Conservation (phyloP, 2,888 invertebrate species). For the Lochmaea capreae region DNA sequence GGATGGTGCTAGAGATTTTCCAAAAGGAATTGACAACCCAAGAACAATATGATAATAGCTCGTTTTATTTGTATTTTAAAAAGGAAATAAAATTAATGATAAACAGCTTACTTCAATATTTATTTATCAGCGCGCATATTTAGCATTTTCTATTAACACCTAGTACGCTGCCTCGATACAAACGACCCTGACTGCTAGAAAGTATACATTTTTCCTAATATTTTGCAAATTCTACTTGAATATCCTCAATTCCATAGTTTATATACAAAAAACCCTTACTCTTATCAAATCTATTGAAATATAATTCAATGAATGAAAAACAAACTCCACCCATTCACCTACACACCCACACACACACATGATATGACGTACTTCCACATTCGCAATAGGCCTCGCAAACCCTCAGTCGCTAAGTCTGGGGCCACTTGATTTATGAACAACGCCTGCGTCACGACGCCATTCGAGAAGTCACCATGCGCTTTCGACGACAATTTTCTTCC, state of each 20-base stretch:
- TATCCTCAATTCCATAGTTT: background rate
- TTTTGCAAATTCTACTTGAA: background rate
- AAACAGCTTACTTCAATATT: no score
- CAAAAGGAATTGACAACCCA: no score
- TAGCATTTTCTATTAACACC: background rate
- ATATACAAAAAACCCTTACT: background rate
- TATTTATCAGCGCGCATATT: background rate
- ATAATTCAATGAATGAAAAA: constrained; percentile 11
- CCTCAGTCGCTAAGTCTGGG: constrained; percentile 12
- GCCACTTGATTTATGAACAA: constrained; percentile 18
- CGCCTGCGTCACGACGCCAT: constrained; percentile 28
- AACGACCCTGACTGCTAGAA: background rate
- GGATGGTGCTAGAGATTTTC: no score
- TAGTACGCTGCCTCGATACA: no score
- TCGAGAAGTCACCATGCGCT: constrained; percentile 8
- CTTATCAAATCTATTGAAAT: background rate
- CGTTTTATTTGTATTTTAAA: no score
- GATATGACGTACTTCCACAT: constrained; percentile 16
- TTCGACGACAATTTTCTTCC: constrained; percentile 15
- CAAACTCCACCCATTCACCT: constrained; percentile 24
- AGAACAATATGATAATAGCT: no score
- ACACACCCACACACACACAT: constrained; percentile 8
- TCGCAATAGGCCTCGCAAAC: constrained; percentile 25
- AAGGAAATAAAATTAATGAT: no score
- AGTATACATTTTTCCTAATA: background rate